Evolutionary conservation across 1,140 invertebrate species (phyloP), one percentile per base, ranked within the genome.

Genomic region (Eupeodes corollae): DNA sequence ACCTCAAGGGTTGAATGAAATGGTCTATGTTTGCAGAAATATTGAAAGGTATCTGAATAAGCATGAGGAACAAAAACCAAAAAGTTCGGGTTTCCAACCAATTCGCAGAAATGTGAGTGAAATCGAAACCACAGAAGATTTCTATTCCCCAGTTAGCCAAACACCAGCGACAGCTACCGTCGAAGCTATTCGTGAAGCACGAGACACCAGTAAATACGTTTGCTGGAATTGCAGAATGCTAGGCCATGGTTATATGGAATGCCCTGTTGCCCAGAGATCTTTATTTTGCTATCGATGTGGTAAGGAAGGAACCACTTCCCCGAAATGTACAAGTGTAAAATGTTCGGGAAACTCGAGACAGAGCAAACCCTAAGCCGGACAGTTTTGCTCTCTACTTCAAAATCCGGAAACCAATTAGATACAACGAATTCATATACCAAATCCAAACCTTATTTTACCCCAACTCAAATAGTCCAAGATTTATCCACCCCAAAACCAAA

Each of bases 201-300:
- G 44, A 38, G 14, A 5, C 6, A 26, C 3, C 3, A 1, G 9
- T 9, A 9, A 2, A 6, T 2, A n/a, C 31, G 10, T 1, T n/a
- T 21, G 13, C 3, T 2, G 1, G 9, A 1, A 15, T 33, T 26
- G n/a, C 34, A 5, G 31, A 44, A 1, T 26, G 30, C 11, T 41
- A 18, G 12, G 26, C n/a, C n/a, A n/a, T n/a, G n/a, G n/a, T n/a
- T n/a, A n/a, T n/a, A n/a, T n/a, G n/a, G n/a, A n/a, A n/a, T 60
- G 56, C 49, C 19, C 35, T 33, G 9, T 50, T 14, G 51, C 56
- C 10, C 52, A 50, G 38, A 48, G 56, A 44, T 45, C 51, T 5
- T 19, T 58, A n/a, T 54, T 56, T 47, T 58, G 52, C 35, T 52
- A 50, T 18, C 51, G 39, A 44, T 57, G 50, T 44, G 52, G 53